Evolutionary conservation across 2,888 invertebrate genomes (phyloP), one percentile per base, ranked within the genome.

Genomic region (Spodoptera littoralis): DNA sequence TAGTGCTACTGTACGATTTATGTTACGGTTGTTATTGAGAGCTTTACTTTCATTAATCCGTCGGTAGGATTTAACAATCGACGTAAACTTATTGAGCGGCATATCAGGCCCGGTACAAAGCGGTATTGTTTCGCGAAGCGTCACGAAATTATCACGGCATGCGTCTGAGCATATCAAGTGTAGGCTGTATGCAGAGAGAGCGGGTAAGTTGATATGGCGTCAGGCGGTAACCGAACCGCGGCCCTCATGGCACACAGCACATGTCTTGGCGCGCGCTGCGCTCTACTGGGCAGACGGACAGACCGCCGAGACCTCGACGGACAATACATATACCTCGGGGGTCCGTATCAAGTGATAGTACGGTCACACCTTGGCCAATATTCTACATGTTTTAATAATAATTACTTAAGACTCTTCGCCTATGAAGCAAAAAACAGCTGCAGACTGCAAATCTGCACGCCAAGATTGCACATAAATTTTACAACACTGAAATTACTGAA

Each of bases 191-290:
- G 64, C 51, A 65, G 56, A 73, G 60, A 73, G 67, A 52, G 64
- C 70, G 63, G 49, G 88, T 82, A 87, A 89, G 77, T 46, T 47
- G 86, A 88, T 87, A 80, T 65, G 86, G 87, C 86, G 87, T 90
- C 92, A 91, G 91, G 70, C 89, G 90, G 92, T 88, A 88, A 90
- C 89, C 90, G 88, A 88, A 88, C 84, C 83, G 68, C 62, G 76
- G 76, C 64, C 76, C 80, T 80, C 78, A 85, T 83, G 84, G 82
- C 79, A 79, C 71, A 64, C 78, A 82, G 87, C 88, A 84, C 89
- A 88, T 88, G 90, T 90, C 91, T 80, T 69, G 76, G 71, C 82
- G 84, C 78, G 77, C 72, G 79, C 81, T 79, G 68, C 88, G 92
- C 90, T 91, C 89, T 84, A 84, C 77, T 90, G 90, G 84, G 77